Base-by-base conservation (phyloP, 2,113 vertebrate genomes). In the Odontophorus gujanensis region DNA sequence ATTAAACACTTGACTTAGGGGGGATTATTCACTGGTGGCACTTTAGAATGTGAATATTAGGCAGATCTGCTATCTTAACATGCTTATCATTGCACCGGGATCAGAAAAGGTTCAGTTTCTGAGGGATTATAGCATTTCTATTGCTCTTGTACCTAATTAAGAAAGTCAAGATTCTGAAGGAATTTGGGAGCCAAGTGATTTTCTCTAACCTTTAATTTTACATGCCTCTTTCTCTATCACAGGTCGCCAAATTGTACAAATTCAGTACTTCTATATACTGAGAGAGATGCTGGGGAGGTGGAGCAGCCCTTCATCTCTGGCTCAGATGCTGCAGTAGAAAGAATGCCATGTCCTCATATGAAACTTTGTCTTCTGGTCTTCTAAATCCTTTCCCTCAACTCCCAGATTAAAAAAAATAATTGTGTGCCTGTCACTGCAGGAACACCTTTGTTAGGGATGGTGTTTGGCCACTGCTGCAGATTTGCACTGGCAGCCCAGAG, bases 71-170 rank as follows among this genome's bases (percentile, higher is more conserved):
- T 92, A 38, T 36, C 81, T 95, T 95, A 89, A 86, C 84, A 59
- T 75, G 69, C 91, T 74, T 84, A 61, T 71, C 65, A 69, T 71
- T 86, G 84, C 38, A 34, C 57, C 68, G 66, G 38, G 66, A 84
- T 95, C 89, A 96, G 69, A n/a, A 87, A 89, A 68, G 0, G 2
- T 93, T 87, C 84, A 24, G 32, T 87, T 92, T 81, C 94, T 75
- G 43, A 92, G 84, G 93, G 87, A 92, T 85, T 92, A 93, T 19
- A 65, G 36, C 61, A 51, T 43, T 92, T 89, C 93, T 86, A 45
- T 59, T 79, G 84, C 43, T 85, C 26, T 81, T 84, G 79, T 89
- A 85, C 30, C 78, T 82, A 82, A 92, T 87, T 89, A 89, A 91
- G 81, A 59, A 87, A 66, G 79, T 91, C 3, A 2, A 45, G 53